Evolutionary conservation across 2,888 invertebrate species (phyloP), one percentile per base, ranked within the genome.

Genomic region (Limnephilus lunatus): DNA sequence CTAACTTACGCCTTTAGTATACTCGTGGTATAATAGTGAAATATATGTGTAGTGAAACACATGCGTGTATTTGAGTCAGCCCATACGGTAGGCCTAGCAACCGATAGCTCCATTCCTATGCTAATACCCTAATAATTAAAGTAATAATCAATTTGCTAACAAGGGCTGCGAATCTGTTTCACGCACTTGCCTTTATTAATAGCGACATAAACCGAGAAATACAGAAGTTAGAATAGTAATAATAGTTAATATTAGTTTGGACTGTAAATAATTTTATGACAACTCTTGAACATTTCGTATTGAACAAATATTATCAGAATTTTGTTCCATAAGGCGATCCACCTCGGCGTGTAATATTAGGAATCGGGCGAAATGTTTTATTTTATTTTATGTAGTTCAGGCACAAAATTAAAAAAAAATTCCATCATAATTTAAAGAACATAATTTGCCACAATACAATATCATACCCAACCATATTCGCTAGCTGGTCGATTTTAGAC

Each of bases 101-200:
- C 32, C 32, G 25, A n/a, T 25, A 15, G 15, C 32, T 39, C 83
- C 35, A 32, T 39, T 83, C 83, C 19, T 9, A 32, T 35, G 83
- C 35, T 83, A 83, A 83, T 83, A 15, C 39, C 25, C 19, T 35
- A 39, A 32, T 83, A 35, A 83, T 83, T 83, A 35, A 83, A 83
- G 83, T 35, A 83, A 68, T 68, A 68, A 83, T 83, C 83, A 83
- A 83, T 83, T 83, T 4, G 25, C 35, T 35, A 35, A 35, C 35
- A 39, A 83, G 83, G 82, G 83, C 32, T 83, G 83, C 35, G 83
- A 39, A 83, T 83, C 35, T 19, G 25, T 32, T 83, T 83, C 32
- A 83, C 31, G 83, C 31, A 25, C 83, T 19, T 83, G 83, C 25
- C 15, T 83, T 83, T 68, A 68, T 68, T n/a, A 7, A 68, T 68